A percentile compares a stretch with the other conserved stretches of the same genome.
Evolutionary conservation across 2,888 invertebrate species (phyloP).

Genomic region (Seladonia tumulorum): DNA sequence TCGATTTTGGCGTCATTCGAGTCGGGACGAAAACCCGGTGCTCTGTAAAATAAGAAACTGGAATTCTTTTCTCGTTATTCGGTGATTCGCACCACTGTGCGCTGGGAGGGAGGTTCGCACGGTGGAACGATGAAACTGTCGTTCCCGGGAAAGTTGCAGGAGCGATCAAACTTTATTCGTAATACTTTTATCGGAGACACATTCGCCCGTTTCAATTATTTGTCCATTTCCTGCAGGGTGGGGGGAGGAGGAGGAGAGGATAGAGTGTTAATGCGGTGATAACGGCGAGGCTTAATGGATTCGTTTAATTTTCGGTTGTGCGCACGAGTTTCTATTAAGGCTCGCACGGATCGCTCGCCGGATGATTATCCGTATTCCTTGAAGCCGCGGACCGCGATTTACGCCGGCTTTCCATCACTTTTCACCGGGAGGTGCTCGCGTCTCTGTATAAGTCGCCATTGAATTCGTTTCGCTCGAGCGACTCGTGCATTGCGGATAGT

Average conservation of each 20-base stretch:
- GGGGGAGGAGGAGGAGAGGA: no score
- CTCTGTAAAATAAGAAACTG: not conserved
- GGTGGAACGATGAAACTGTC: slow-evolving; percentile 69
- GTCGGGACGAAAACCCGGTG: not conserved
- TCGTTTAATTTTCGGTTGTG: slow-evolving; percentile 2
- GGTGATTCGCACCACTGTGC: not conserved
- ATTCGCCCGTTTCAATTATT: not conserved
- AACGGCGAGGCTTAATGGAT: slow-evolving; percentile 9
- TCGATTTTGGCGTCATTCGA: not conserved
- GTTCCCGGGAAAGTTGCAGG: slow-evolving; percentile 76
- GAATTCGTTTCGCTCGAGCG: slow-evolving; percentile 65
- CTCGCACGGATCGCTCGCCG: slow-evolving; percentile 33
- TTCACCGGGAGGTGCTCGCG: slow-evolving; percentile 47
- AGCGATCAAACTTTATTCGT: slow-evolving; percentile 78
- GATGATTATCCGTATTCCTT: slow-evolving; percentile 55
- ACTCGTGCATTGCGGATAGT: slow-evolving; percentile 59
- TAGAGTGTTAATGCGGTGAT: slow-evolving; percentile 4
- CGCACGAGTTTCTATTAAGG: slow-evolving; percentile 21
- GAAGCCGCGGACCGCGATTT: slow-evolving; percentile 40
- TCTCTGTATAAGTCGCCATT: slow-evolving; percentile 58
- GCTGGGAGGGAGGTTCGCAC: not conserved
- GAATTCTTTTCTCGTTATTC: not conserved
- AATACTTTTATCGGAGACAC: slow-evolving; percentile 28
- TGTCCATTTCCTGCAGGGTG: not conserved
- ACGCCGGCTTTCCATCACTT: slow-evolving; percentile 55